Base-by-base conservation (phyloP, 1,140 invertebrate genomes). In the Bombus huntii region DNA sequence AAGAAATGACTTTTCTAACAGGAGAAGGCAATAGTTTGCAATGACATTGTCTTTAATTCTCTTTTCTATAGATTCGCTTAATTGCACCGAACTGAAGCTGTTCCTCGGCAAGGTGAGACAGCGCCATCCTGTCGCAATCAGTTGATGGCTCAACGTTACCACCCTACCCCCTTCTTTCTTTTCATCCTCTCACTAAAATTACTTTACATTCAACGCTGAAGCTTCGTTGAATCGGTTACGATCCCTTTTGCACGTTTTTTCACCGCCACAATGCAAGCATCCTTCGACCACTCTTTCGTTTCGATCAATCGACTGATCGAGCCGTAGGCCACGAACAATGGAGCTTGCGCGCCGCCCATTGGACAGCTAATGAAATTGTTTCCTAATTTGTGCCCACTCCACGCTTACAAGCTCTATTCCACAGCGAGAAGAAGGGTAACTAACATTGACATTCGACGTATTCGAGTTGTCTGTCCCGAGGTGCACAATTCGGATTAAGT, bases 311-410 rank as follows among this genome's bases (percentile, higher is more conserved):
- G 86, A 89, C 85, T 73, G 47, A 73, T 75, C 83, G 66, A 66
- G 62, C 79, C 62, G 42, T 82, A 75, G 74, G 39, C 18, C 34
- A 66, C 81, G 83, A 85, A 90, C 87, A 91, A 90, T 86, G 70
- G 73, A 72, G 18, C 44, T 71, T 31, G 65, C 70, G 47, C 70
- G 76, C 65, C 70, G 47, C 42, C 68, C 78, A 34, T 70, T 85
- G 71, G 47, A 59, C 59, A 85, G 81, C 90, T 89, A 87, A 91
- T 88, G 90, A 91, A 91, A 91, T 91, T 91, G 90, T 91, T 90
- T 89, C 78, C 88, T 86, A 91, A 91, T 91, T 91, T 87, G 79
- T 70, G 83, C n/a, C 72, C 86, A 70, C 82, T 89, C 79, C 70
- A 73, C 66, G 81, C 81, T 82, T 85, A 87, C 84, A 76, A 73